Percentiles rank a stretch among this genome's conserved stretches.
phyloP scores from a whole-genome alignment of 2,113 vertebrate species.

The Catharus fuscescens region DNA sequence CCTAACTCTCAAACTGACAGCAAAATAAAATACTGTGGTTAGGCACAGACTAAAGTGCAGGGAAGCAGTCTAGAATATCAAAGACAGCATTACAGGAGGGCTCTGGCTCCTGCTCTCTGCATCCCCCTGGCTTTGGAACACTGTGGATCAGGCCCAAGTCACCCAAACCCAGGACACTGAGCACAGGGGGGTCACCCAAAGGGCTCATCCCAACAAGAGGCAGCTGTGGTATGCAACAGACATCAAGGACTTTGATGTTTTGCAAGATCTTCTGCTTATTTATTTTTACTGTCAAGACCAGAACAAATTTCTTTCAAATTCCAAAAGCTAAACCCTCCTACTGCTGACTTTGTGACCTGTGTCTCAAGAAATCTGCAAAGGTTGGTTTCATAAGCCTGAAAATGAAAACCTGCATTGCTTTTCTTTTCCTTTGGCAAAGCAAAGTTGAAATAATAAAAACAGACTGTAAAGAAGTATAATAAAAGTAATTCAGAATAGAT shows the following conservation, averaged over 20 bases:
- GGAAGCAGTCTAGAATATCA: not conserved
- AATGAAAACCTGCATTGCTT: not conserved
- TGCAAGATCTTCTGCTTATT: not conserved
- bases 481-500: not conserved
- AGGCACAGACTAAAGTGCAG: not conserved
- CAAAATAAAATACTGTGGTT: not conserved
- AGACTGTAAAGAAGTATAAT: not conserved
- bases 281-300: not conserved
- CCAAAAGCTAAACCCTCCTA: not conserved
- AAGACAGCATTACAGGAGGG: not conserved
- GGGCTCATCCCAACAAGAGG: not conserved
- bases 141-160: rapidly evolving
- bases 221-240: not conserved
- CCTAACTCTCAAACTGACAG: not conserved
- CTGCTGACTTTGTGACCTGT: rapidly evolving
- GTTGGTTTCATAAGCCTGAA: not conserved
- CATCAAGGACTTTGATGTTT: not conserved
- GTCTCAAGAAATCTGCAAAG: not conserved
- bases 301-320: not conserved
- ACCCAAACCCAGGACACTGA: not conserved
- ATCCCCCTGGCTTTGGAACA: not conserved
- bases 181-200: not conserved
- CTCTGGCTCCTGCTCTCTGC: not conserved
- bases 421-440: not conserved
- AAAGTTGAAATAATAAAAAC: not conserved